A percentile compares a stretch with the other conserved stretches of the same genome.
These are phyloP conservation scores for Psylliodes chrysocephalus DNA, from an alignment of 2,888 invertebrate species.

Conservation along the genomic window DNA sequence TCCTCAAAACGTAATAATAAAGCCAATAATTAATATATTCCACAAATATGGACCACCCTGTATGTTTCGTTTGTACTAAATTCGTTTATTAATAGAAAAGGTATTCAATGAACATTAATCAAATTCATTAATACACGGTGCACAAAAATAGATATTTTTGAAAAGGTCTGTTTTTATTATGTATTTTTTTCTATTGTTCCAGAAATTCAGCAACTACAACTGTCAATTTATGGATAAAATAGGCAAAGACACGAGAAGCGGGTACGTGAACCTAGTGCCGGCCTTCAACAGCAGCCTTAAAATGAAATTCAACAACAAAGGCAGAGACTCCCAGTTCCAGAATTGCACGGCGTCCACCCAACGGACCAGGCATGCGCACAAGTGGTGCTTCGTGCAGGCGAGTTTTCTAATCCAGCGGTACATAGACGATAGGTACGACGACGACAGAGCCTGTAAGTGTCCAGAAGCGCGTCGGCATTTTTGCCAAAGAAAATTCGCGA, in stretches of 20 bases:
- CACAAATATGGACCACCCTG: no score
- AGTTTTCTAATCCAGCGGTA: conserved; percentile 26
- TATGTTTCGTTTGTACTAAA: no score
- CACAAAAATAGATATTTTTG: no score
- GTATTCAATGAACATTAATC: no score
- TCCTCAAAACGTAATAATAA: no score
- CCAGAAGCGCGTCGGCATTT: conserved; percentile 30
- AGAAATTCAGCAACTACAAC: conserved; percentile 32
- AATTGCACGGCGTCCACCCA: no score
- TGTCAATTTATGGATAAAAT: conserved; percentile 40
- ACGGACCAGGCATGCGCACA: conserved; percentile 19
- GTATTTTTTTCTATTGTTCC: no score
- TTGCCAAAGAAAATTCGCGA: conserved; percentile 17
- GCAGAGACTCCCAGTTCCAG: conserved; percentile 30
- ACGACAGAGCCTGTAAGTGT: conserved; percentile 30
- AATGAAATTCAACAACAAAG: conserved; percentile 40
- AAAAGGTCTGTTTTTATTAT: no score
- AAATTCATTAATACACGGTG: no score
- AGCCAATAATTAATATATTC: no score
- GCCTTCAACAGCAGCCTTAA: conserved; percentile 31
- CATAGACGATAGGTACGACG: neutral
- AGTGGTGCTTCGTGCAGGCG: conserved; percentile 3
- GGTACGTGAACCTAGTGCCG: conserved; percentile 33
- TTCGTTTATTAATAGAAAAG: no score
- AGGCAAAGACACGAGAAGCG: conserved; percentile 8